phyloP scores from a whole-genome alignment of 2,797 vertebrate species.

The Sarcophilus harrisii region DNA sequence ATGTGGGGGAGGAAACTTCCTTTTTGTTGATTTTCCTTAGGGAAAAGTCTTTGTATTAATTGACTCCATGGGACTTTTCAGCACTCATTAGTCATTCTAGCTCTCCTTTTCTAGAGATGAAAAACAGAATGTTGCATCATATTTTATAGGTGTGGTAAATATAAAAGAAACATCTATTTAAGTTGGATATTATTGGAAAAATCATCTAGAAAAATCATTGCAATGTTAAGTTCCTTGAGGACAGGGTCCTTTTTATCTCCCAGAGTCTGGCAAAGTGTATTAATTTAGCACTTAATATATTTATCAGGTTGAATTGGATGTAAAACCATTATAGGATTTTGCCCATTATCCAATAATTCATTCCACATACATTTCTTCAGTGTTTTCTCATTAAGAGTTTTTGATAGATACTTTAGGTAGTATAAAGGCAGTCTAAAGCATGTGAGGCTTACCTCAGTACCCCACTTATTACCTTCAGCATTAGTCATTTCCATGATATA shows the following conservation, averaged over 20 bases:
- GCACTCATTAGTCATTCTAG: background rate
- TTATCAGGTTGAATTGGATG: background rate
- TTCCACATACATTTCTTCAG: background rate
- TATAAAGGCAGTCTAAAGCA: background rate
- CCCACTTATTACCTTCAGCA: background rate
- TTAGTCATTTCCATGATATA: background rate
- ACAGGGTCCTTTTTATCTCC: background rate
- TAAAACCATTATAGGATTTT: background rate
- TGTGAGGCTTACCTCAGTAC: background rate
- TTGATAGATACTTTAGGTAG: background rate
- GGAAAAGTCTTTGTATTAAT: constrained; percentile 46
- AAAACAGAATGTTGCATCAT: constrained; percentile 27
- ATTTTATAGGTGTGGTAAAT: background rate
- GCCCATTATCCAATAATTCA: background rate
- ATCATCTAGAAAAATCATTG: background rate
- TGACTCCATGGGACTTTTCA: constrained; percentile 39
- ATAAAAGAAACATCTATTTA: background rate
- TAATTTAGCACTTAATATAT: background rate
- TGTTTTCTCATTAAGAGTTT: background rate
- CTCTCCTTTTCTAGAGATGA: constrained; percentile 35
- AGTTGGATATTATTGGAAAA: background rate
- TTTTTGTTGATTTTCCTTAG: background rate
- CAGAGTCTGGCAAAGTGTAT: background rate
- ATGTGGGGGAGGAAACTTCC: background rate
- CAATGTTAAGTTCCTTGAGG: background rate